These are phyloP conservation scores for Ashinkailepas kermadecensis DNA, from an alignment of 2,888 invertebrate genomes.

Conservation along the genomic window DNA sequence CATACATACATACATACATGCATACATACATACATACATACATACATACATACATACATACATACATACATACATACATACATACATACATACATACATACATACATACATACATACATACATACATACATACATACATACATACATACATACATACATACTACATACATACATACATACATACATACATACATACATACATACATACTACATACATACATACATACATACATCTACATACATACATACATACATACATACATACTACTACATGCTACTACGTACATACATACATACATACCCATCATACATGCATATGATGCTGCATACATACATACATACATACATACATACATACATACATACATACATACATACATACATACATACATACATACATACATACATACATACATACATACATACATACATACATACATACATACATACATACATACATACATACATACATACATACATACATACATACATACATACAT, in stretches of 20 bases:
- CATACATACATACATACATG: constrained; percentile 19
- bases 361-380: background rate
- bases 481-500: constrained; percentile 20
- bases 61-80: constrained; percentile 17
- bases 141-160: constrained; percentile 11
- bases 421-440: constrained; percentile 21
- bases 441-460: constrained; percentile 10
- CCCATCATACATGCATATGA: background rate
- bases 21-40: constrained; percentile 20
- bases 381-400: constrained; percentile 23
- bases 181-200: no score
- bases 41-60: constrained; percentile 20
- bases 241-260: no score
- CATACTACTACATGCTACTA: no score
- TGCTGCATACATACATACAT: background rate
- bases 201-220: no score
- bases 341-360: constrained; percentile 12
- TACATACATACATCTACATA: no score
- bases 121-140: constrained; percentile 17
- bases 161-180: no score
- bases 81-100: constrained; percentile 17
- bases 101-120: constrained; percentile 15
- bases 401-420: constrained; percentile 24
- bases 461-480: constrained; percentile 16
- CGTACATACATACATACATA: no score